Evolutionary conservation across 2,113 vertebrate genomes (phyloP).

Genomic region (Axis porcinus): DNA sequence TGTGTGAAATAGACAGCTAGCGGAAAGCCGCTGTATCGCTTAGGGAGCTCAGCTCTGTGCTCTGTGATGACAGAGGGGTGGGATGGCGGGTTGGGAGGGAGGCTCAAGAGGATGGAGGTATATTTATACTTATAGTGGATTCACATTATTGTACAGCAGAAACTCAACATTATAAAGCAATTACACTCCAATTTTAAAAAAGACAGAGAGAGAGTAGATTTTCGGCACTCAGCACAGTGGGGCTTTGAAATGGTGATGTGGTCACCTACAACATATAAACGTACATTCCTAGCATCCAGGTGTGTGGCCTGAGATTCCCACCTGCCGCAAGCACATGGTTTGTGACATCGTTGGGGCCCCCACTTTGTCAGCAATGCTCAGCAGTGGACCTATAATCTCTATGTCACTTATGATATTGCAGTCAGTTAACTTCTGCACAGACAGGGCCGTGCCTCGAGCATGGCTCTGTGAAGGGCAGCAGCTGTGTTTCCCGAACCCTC

Average conservation of each 20-base stretch:
- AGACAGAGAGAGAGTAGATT: neutral
- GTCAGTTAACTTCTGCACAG: neutral
- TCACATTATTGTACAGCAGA: neutral
- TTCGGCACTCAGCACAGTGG: neutral
- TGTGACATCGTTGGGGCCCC: neutral
- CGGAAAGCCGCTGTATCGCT: neutral
- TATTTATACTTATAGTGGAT: neutral
- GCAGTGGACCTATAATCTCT: rapidly evolving
- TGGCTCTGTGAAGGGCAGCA: neutral
- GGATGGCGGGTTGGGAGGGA: neutral
- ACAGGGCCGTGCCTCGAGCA: rapidly evolving
- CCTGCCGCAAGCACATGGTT: neutral
- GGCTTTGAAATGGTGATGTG: neutral
- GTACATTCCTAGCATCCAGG: neutral
- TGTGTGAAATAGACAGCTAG: neutral
- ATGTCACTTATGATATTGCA: rapidly evolving
- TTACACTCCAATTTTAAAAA: neutral
- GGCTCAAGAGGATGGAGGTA: neutral
- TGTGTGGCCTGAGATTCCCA: neutral
- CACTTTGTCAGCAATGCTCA: neutral
- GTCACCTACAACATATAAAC: neutral
- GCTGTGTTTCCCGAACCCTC: neutral
- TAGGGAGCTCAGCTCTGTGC: neutral
- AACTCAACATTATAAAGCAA: neutral
- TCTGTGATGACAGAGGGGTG: neutral